These are phyloP conservation scores for Dasyornis broadbenti DNA, from an alignment of 2,113 vertebrate genomes.

Conservation along the genomic window DNA sequence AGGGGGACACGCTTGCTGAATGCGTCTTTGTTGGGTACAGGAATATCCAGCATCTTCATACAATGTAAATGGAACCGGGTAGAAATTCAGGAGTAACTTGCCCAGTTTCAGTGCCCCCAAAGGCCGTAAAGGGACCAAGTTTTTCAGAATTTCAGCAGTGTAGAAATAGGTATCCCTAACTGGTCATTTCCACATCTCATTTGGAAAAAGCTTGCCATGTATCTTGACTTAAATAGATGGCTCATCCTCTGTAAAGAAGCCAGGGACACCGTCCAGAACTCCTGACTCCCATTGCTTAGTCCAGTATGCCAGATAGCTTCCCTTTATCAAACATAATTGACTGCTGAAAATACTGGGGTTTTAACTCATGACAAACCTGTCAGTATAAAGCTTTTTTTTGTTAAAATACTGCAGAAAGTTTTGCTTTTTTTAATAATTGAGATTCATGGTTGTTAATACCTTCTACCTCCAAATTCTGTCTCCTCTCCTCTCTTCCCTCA, in stretches of 20 bases:
- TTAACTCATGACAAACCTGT: slow-evolving; percentile 39
- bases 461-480: background rate
- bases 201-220: background rate
- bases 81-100: background rate
- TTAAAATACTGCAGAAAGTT: slow-evolving; percentile 15
- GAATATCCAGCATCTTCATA: background rate
- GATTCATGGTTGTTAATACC: background rate
- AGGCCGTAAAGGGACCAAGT: accelerated
- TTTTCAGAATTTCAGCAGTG: background rate
- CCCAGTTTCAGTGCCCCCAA: background rate
- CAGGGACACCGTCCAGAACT: slow-evolving; percentile 26
- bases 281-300: slow-evolving; percentile 14
- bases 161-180: background rate
- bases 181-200: background rate
- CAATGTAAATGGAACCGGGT: background rate
- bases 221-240: slow-evolving; percentile 30
- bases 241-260: slow-evolving; percentile 10
- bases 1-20: background rate
- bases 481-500: background rate
- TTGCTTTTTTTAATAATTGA: background rate
- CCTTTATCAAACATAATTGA: slow-evolving; percentile 51
- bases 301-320: background rate
- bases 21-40: background rate
- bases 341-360: slow-evolving; percentile 59
- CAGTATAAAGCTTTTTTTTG: slow-evolving; percentile 46